These are phyloP conservation scores for Paramormyrops hopkinsi DNA, from an alignment of 2,797 vertebrate genomes.

Conservation along the genomic window DNA sequence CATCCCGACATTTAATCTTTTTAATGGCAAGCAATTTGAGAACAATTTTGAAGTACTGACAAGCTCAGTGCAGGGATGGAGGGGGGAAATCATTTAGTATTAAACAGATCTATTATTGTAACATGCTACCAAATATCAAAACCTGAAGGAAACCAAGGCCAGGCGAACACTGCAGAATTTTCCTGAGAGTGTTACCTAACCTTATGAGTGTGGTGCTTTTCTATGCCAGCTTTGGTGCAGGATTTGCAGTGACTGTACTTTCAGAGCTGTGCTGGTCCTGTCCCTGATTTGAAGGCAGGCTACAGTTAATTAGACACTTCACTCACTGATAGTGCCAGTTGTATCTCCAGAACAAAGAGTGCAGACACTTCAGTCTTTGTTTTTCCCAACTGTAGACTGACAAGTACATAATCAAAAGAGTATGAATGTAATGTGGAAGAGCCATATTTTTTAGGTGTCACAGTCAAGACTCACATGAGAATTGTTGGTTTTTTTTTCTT, in stretches of 20 bases:
- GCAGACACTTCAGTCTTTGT: conserved; percentile 30
- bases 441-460: conserved; percentile 6
- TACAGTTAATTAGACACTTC: conserved; percentile 34
- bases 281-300: conserved; percentile 1
- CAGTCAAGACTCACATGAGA: neutral
- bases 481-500: neutral
- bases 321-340: conserved; percentile 32
- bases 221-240: neutral
- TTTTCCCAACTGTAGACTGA: conserved; percentile 42
- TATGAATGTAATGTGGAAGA: conserved; percentile 4
- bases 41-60: neutral
- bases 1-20: neutral
- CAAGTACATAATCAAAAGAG: conserved; percentile 34
- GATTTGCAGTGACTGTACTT: conserved; percentile 18
- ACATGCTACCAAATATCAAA: neutral
- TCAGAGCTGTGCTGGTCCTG: conserved; percentile 42
- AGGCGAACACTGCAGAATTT: neutral
- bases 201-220: neutral
- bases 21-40: neutral
- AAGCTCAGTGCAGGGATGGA: neutral
- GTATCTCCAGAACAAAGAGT: conserved; percentile 36
- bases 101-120: neutral
- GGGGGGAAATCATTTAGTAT: neutral
- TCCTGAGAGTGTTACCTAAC: neutral
- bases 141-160: neutral